Evolutionary conservation across 2,113 vertebrate species (phyloP), one percentile per base, ranked within the genome.

Genomic region (Vulpes ferrilata): DNA sequence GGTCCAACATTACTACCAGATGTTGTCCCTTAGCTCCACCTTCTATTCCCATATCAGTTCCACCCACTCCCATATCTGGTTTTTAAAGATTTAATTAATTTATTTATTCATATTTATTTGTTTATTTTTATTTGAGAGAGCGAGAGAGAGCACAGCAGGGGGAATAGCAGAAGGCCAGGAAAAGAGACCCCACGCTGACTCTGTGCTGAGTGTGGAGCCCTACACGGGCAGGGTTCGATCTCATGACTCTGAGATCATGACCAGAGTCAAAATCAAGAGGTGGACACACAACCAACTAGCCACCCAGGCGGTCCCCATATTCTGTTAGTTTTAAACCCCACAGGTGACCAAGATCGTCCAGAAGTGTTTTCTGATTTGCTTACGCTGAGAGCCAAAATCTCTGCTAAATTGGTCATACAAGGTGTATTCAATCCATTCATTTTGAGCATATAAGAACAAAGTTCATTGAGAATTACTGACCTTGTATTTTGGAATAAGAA

Each of bases 201-300:
- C 67, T n/a, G 32, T 3, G 32, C 16, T 1, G 3, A 19, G 32
- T 16, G 19, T 3, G 8, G 67, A 69, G 16, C 30, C 65, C 1
- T 7, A n/a, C 32, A 67, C 0, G 3, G 65, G 32, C 0, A 3
- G 65, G 32, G 32, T 7, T 67, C 7, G 0, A n/a, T n/a, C 65
- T 67, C 65, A 67, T 32, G 27, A 67, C 16, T 67, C 64, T 15
- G 2, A 67, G 64, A 32, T 67, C 65, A 16, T 35, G 67, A 69
- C 67, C 32, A 0, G 32, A 69, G 67, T 17, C 8, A 2, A 69
- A n/a, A 32, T 32, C 32, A 69, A 69, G 65, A 69, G 32, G n/a
- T 16, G n/a, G 65, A 69, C 7, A 8, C 65, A n/a, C 32, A 19
- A 35, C 32, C 9, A 9, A 35, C 67, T 69, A 69, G 32, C 67